Evolutionary conservation across 2,113 vertebrate genomes (phyloP), one percentile per base, ranked within the genome.

Genomic region (Cisticola juncidis): DNA sequence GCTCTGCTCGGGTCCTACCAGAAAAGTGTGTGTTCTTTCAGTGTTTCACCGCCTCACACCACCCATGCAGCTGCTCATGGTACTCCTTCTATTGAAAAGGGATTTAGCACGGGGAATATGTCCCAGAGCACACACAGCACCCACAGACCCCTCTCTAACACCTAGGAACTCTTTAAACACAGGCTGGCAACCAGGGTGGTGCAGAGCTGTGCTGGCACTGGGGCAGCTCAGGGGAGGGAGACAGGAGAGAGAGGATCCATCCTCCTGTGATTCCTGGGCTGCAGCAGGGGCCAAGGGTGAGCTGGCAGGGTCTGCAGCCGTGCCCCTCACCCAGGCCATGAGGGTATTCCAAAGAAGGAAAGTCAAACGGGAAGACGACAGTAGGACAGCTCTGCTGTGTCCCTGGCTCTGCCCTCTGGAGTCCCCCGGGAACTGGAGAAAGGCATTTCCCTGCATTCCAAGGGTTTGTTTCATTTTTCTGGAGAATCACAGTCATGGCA

Each of bases 211-310:
- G 1, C 35, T 9, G 54, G 64, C 86, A 62, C 70, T 26, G 54
- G 33, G 78, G 77, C 77, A 61, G 45, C 44, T 35, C 4, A 1
- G 44, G n/a, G 48, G 33, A 81, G n/a, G 44, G n/a, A 72, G 28
- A 22, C 40, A 47, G 66, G 24, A 61, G 62, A 38, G 14, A 5
- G 45, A 58, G 64, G 62, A 76, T n/a, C 9, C 17, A 76, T n/a
- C 9, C 17, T 64, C 19, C 42, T 1, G 0, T 1, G 3, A 9
- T 13, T 57, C 36, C 23, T 0, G 3, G 18, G 25, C n/a, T 69
- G 20, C 68, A 26, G 53, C 26, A 76, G 11, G 5, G 18, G 9
- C 3, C 9, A 12, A n/a, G 12, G 38, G 19, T n/a, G 38, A 33
- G 31, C 38, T 11, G 2, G 12, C 3, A 8, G 33, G 22, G 13